Percentiles rank a stretch among this genome's conserved stretches.
These are phyloP conservation scores for Pollachius pollachius DNA, from an alignment of 2,113 vertebrate genomes.

Conservation along the genomic window DNA sequence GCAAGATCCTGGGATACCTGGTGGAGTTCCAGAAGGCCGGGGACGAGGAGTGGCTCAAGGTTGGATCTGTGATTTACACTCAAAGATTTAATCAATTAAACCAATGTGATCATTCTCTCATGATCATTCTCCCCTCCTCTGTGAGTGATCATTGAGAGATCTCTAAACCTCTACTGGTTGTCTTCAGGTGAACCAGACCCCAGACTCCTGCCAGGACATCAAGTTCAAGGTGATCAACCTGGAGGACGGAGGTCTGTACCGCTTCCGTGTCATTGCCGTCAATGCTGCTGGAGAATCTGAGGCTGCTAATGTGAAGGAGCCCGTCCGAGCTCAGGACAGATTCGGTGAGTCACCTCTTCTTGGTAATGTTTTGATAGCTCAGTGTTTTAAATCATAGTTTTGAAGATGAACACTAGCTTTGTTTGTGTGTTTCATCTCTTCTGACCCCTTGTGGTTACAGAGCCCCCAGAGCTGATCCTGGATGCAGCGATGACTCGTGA, in stretches of 20 bases:
- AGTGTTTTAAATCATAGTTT: no score
- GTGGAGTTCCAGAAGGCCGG: slow-evolving; percentile 93
- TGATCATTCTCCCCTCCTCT: no score
- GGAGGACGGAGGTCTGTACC: slow-evolving; percentile 86
- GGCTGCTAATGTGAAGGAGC: slow-evolving; percentile 83
- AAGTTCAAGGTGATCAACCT: slow-evolving; percentile 88
- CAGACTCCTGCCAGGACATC: slow-evolving; percentile 93
- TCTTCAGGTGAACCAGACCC: slow-evolving; percentile 83
- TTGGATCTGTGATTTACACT: slow-evolving; percentile 6
- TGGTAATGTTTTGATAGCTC: neutral
- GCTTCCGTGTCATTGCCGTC: slow-evolving; percentile 89
- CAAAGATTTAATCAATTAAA: neutral
- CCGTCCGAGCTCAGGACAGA: slow-evolving; percentile 88
- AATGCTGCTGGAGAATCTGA: slow-evolving; percentile 95
- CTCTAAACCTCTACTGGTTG: neutral
- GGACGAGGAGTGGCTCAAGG: slow-evolving; percentile 90
- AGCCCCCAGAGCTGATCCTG: slow-evolving; percentile 91
- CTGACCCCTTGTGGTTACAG: slow-evolving; percentile 57
- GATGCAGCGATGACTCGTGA: slow-evolving; percentile 95
- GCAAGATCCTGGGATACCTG: slow-evolving; percentile 96
- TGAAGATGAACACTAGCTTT: no score
- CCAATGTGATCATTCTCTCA: no score
- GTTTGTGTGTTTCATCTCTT: neutral
- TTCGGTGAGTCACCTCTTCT: slow-evolving; percentile 74
- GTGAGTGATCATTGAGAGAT: no score